A percentile compares a stretch with the other conserved stretches of the same genome.
Evolutionary conservation across 2,888 invertebrate genomes (phyloP).

Genomic region (Rotaria magnacalcarata): DNA sequence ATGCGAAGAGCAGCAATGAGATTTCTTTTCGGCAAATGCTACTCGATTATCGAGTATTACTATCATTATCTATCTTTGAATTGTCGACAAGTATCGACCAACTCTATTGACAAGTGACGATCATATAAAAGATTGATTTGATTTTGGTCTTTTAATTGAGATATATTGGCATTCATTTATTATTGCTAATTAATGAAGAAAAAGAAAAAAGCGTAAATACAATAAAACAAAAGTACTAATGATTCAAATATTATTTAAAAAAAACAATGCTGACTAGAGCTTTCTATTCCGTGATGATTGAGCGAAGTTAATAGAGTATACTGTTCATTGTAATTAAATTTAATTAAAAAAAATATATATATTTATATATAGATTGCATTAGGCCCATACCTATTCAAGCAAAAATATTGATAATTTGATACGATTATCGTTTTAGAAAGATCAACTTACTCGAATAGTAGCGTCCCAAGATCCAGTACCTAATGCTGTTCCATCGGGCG

Average conservation of each 20-base stretch:
- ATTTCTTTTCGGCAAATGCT: too few species aligned
- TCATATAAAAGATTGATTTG: too few species aligned
- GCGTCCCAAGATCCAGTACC: conserved; percentile 96
- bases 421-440: too few species aligned
- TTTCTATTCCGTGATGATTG: not conserved
- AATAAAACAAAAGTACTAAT: not conserved
- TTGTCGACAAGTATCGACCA: too few species aligned
- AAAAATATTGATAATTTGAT: too few species aligned
- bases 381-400: not conserved
- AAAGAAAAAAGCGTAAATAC: not conserved
- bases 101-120: too few species aligned
- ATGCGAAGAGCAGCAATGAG: too few species aligned
- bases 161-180: too few species aligned
- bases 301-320: not conserved
- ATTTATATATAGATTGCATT: not conserved
- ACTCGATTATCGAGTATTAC: too few species aligned
- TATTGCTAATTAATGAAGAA: too few species aligned
- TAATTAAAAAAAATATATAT: not conserved
- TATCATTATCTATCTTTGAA: too few species aligned
- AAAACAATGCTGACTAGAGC: conserved; percentile 2
- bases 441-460: conserved; percentile 67
- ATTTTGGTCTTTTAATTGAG: too few species aligned
- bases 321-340: not conserved
- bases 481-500: conserved; percentile 93
- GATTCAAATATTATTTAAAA: not conserved